Conservation (phyloP, 2,888 invertebrate genomes). For the Eubasilissa splendida region DNA sequence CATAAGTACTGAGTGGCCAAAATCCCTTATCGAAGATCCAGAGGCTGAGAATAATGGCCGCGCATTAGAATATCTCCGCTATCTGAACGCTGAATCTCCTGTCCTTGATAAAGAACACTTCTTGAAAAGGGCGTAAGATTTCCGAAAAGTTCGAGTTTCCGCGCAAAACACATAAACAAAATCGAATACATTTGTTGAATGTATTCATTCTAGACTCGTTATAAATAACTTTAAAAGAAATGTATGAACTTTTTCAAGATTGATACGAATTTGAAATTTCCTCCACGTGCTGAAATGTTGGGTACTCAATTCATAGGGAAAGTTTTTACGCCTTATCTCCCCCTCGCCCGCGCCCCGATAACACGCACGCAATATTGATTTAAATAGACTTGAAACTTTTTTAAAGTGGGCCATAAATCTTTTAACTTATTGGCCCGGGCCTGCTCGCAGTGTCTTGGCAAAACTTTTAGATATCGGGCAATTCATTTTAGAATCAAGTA, state of each 20-base stretch:
- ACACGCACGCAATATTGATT: conserved; percentile 46
- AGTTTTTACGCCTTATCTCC: conserved; percentile 30
- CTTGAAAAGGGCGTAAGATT: background rate
- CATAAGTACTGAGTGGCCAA: background rate
- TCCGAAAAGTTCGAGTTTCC: background rate
- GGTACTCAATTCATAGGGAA: conserved; percentile 28
- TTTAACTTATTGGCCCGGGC: conserved; percentile 10
- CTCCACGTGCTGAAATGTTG: conserved; percentile 31
- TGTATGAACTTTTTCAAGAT: conserved; percentile 30
- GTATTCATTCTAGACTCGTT: conserved; percentile 21
- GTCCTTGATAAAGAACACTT: background rate
- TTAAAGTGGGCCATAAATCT: conserved; percentile 34
- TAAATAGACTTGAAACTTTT: conserved; percentile 45
- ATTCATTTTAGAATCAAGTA: conserved; percentile 31
- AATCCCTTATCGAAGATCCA: background rate
- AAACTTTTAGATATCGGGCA: conserved; percentile 12
- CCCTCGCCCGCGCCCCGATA: conserved; percentile 10
- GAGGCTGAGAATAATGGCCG: conserved; percentile 21
- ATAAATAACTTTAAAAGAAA: conserved; percentile 34
- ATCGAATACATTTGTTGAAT: conserved; percentile 18
- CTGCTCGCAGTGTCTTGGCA: background rate
- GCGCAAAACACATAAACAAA: conserved; percentile 22
- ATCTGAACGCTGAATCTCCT: background rate
- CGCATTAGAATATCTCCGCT: background rate
- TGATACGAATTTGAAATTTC: conserved; percentile 40